Evolutionary conservation across 2,888 invertebrate species (phyloP), one percentile per base, ranked within the genome.

Genomic region (Apodemia zela): DNA sequence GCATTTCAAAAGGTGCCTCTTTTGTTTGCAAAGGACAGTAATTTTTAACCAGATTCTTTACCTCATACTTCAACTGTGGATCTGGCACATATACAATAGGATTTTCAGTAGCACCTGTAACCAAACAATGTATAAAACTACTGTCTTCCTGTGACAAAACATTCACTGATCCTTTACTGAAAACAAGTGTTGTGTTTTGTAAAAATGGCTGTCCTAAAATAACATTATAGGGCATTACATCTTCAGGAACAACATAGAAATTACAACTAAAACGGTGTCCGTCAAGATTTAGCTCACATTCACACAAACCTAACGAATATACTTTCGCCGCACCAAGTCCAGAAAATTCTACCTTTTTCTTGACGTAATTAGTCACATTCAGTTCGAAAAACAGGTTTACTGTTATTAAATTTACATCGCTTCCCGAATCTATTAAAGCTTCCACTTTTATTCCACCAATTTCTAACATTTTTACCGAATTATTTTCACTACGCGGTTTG

Each of bases 1-100:
- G 66, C 38, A 73, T 3, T 51, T 71, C 18, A 10, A 71, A 67
- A 3, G 71, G 72, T 13, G 70, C 68, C 17, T 72, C 71, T 54
- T 63, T 63, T 11, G n/a, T 60, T 21, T 66, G 42, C 8, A 33
- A 17, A 8, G 62, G 62, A 4, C 11, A 21, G 13, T 64, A 62
- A 7, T 38, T 11, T 42, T 25, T 47, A 13, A 62, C 45, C 11
- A 63, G 47, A 17, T 42, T 11, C 21, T 21, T 18, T 21, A 60
- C 61, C 29, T 65, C 42, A n/a, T 35, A 13, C 25, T 42, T 21
- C 33, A 63, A 15, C 38, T 17, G 15, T 6, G 33, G 47, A 18
- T 59, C 61, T 42, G 33, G 25, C 29, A 58, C 47, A 64, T 57
- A 47, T 10, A 15, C 18, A 47, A 64, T 35, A 25, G 45, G 7